A percentile compares a stretch with the other conserved stretches of the same genome.
Conservation (phyloP, 2,113 vertebrate genomes). For the Cepphus grylle region DNA sequence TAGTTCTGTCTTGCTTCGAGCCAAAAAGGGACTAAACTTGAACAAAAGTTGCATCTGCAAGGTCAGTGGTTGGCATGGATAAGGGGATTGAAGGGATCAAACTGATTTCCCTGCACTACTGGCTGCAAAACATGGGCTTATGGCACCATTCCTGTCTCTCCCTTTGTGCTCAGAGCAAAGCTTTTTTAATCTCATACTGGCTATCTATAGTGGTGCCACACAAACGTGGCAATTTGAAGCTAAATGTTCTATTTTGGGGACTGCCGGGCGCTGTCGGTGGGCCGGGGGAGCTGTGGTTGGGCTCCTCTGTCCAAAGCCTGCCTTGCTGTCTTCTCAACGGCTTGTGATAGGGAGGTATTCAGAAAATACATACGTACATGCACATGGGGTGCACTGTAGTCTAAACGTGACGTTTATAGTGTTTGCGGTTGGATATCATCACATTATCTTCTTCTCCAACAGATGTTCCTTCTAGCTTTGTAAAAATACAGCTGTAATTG, state of each 20-base stretch:
- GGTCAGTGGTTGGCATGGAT: slow-evolving; percentile 55
- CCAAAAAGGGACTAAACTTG: slow-evolving; percentile 29
- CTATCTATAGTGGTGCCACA: slow-evolving; percentile 43
- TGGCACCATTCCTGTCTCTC: slow-evolving; percentile 52
- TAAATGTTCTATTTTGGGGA: slow-evolving; percentile 31
- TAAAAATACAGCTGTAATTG: background rate
- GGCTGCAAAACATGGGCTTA: slow-evolving; percentile 61
- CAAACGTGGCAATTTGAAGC: slow-evolving; percentile 33
- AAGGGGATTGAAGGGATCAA: slow-evolving; percentile 61
- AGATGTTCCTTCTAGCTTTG: background rate
- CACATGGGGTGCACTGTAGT: background rate
- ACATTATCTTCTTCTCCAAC: background rate
- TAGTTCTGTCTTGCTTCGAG: slow-evolving; percentile 22
- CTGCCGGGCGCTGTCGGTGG: background rate
- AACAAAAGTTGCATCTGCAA: slow-evolving; percentile 59
- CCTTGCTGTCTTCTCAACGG: background rate
- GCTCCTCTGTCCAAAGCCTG: background rate
- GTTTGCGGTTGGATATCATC: background rate
- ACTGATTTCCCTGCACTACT: slow-evolving; percentile 43
- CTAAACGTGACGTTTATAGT: background rate
- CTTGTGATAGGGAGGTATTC: background rate
- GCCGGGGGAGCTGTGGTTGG: background rate
- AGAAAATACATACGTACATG: background rate
- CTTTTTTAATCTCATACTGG: slow-evolving; percentile 42
- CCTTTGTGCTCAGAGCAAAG: slow-evolving; percentile 48